Base-by-base conservation (phyloP, 2,797 vertebrate species). In the Vultur gryphus region DNA sequence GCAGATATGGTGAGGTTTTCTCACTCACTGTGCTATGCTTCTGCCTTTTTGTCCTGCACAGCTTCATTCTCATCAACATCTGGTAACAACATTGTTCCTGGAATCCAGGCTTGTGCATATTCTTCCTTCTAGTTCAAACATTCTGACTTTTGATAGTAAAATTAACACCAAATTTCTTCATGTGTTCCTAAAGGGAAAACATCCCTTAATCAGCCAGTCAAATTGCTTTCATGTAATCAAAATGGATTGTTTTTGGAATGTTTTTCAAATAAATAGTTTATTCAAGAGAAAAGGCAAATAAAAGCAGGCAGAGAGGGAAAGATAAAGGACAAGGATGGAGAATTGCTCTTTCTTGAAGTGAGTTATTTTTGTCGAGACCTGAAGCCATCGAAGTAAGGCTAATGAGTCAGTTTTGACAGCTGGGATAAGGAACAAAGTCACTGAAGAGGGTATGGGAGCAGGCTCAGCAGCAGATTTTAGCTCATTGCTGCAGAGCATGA, bases 71-170 rank as follows among this genome's bases (percentile, higher is more conserved):
- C n/a, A 21, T 11, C 55, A 10, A 93, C 97, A 96, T 97, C 95
- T 97, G 96, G 88, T 79, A 81, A 28, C 73, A 95, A 79, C 92
- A 37, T 88, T 85, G 64, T 54, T 61, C 87, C 33, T 82, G 96
- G 93, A 96, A 94, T 61, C 81, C 29, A 51, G 28, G 59, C 70
- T 57, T 71, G 59, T 78, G 65, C 64, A 31, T 87, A 79, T 75
- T 41, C 92, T 69, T 81, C 51, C 37, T 41, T n/a, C 51, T 11
- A 26, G 73, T 73, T 93, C 79, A 96, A 95, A 90, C 59, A 6
- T 89, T 94, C 57, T 43, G 75, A 18, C 55, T 78, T 76, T 76
- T 72, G 83, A 80, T 84, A 94, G 84, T 59, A 95, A 96, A 97
- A 94, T 58, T 64, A 75, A 87, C 85, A 54, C 35, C 41, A 77